phyloP scores from a whole-genome alignment of 2,888 invertebrate genomes.

The Lycophotia porphyrea region DNA sequence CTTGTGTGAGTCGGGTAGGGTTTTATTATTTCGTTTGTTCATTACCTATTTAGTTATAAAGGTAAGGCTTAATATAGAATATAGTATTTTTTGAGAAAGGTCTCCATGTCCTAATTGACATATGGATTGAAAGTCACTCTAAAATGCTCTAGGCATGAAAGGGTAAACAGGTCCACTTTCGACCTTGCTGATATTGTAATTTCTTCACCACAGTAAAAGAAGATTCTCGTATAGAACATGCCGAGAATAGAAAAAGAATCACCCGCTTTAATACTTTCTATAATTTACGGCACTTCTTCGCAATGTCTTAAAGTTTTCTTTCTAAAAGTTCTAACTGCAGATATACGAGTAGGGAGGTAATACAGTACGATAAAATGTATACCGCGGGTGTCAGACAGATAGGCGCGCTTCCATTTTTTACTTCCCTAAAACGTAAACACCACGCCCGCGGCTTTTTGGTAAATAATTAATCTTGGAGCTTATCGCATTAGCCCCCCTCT shows the following conservation, averaged over 20 bases:
- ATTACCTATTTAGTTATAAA: slow-evolving; percentile 32
- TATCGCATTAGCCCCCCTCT: slow-evolving; percentile 76
- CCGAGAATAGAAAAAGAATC: slow-evolving; percentile 26
- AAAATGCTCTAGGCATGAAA: not conserved
- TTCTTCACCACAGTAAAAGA: not conserved
- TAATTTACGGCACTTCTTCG: slow-evolving; percentile 50
- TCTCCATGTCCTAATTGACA: slow-evolving; percentile 39
- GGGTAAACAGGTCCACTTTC: not conserved
- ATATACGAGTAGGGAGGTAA: slow-evolving; percentile 35
- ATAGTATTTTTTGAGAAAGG: slow-evolving; percentile 40
- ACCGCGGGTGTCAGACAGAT: slow-evolving; percentile 2
- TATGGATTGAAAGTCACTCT: slow-evolving; percentile 25
- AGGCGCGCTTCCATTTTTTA: slow-evolving; percentile 51
- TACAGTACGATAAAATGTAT: slow-evolving; percentile 23
- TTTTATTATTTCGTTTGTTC: slow-evolving; percentile 47
- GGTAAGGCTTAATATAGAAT: slow-evolving; percentile 18
- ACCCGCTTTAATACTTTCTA: slow-evolving; percentile 26
- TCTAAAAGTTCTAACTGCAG: slow-evolving; percentile 32
- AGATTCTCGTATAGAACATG: not conserved
- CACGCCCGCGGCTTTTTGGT: slow-evolving; percentile 55
- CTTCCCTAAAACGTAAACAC: slow-evolving; percentile 60
- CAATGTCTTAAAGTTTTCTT: slow-evolving; percentile 25
- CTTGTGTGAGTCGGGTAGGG: slow-evolving; percentile 43
- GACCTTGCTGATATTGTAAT: not conserved
- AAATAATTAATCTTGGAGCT: slow-evolving; percentile 76